phyloP scores from a whole-genome alignment of 2,113 vertebrate species.

The Romanogobio albipinnatus region DNA sequence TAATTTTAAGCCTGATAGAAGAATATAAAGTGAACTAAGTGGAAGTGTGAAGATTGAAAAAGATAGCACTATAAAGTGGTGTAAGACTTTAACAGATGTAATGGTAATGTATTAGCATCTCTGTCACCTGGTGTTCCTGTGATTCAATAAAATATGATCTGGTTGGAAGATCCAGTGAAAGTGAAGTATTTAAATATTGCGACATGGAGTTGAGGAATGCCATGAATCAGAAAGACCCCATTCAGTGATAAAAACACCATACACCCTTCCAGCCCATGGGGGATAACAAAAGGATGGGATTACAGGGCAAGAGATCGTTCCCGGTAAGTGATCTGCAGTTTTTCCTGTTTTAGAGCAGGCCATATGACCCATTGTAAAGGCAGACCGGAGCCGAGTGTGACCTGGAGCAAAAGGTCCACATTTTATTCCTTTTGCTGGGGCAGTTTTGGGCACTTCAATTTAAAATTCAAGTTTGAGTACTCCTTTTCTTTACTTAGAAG shows the following conservation, averaged over 20 bases:
- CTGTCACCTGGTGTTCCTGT: background rate
- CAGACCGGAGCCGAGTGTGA: slow-evolving; percentile 24
- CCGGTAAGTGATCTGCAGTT: slow-evolving; percentile 45
- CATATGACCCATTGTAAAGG: slow-evolving; percentile 33
- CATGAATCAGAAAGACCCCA: background rate
- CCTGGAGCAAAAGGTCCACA: slow-evolving; percentile 21
- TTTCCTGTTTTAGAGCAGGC: slow-evolving; percentile 38
- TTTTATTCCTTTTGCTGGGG: background rate
- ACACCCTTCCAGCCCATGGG: slow-evolving; percentile 12
- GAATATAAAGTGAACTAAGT: slow-evolving; percentile 17
- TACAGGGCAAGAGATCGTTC: slow-evolving; percentile 49
- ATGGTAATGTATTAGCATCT: background rate
- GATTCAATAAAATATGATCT: background rate
- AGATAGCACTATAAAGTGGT: background rate
- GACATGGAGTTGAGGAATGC: background rate
- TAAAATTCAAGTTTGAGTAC: background rate
- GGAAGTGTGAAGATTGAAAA: background rate
- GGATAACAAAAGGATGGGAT: slow-evolving; percentile 43
- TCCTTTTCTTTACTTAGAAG: background rate
- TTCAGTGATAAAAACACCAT: slow-evolving; percentile 9
- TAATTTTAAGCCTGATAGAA: slow-evolving; percentile 8
- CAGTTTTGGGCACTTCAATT: background rate
- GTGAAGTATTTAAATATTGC: background rate
- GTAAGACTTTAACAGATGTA: slow-evolving; percentile 3
- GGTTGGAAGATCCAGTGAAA: background rate